Evolutionary conservation across 1,140 invertebrate genomes (phyloP).

Genomic region (Papilio polytes): DNA sequence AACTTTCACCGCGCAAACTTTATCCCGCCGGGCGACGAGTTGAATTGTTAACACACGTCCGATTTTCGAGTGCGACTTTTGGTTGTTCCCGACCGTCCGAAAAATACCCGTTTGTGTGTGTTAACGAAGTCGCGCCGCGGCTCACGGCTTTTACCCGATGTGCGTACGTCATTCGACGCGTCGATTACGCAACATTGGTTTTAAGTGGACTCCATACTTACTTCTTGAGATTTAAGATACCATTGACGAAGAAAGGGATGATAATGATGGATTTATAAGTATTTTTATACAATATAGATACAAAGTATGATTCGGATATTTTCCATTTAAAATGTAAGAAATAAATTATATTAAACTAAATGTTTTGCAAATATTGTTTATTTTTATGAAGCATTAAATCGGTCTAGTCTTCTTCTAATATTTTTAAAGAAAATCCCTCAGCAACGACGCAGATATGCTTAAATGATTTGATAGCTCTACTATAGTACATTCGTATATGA

Average conservation of each 20-base stretch:
- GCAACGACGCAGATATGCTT: too few relatives aligned
- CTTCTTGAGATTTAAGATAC: not conserved
- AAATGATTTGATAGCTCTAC: too few relatives aligned
- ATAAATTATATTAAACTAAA: not conserved
- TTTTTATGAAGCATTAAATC: too few relatives aligned
- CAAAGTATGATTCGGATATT: too few relatives aligned
- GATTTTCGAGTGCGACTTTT: conserved; percentile 47
- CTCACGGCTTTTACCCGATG: conserved; percentile 11
- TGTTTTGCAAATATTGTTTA: too few relatives aligned
- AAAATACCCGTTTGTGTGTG: conserved; percentile 26
- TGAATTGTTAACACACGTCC: conserved; percentile 62
- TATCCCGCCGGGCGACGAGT: conserved; percentile 43
- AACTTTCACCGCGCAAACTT: conserved; percentile 59
- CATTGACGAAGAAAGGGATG: not conserved
- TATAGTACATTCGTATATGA: too few relatives aligned
- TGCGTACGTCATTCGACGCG: not conserved
- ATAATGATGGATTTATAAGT: too few relatives aligned
- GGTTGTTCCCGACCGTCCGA: conserved; percentile 33
- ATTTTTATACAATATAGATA: too few relatives aligned
- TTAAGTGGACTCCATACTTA: not conserved
- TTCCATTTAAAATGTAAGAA: not conserved
- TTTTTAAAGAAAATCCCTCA: too few relatives aligned
- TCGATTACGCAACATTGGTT: conserved; percentile 4
- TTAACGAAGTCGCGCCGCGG: conserved; percentile 6
- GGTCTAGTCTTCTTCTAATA: too few relatives aligned